These are phyloP conservation scores for Poecilia velifera DNA, from an alignment of 2,797 vertebrate genomes.

Conservation along the genomic window DNA sequence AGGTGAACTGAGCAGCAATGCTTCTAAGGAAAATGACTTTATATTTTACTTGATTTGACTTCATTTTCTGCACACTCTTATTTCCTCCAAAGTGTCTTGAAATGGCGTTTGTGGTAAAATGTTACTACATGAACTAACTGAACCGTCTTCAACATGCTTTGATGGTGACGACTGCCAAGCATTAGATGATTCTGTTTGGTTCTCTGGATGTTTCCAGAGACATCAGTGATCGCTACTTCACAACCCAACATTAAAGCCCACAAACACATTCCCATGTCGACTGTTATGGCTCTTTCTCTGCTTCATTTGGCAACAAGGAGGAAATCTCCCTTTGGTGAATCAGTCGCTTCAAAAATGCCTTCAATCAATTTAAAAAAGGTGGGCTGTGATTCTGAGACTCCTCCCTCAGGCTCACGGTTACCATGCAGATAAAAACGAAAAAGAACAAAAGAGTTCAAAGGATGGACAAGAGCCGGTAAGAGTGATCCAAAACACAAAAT, in stretches of 20 bases:
- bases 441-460: neutral
- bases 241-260: neutral
- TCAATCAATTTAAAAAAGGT: neutral
- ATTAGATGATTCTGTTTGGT: neutral
- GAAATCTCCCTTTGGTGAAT: neutral
- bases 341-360: neutral
- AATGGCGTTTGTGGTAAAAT: neutral
- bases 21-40: neutral
- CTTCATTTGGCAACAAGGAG: constrained; percentile 1
- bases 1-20: neutral
- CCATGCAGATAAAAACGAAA: neutral
- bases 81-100: neutral
- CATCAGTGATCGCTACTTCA: neutral
- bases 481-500: neutral
- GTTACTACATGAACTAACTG: neutral
- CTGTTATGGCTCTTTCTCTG: neutral
- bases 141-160: neutral
- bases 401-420: neutral
- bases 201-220: neutral
- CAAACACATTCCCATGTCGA: too few species aligned
- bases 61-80: neutral
- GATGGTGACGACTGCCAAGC: neutral
- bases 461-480: neutral
- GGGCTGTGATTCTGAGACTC: neutral
- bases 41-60: neutral